Percentiles rank a stretch among this genome's conserved stretches.
phyloP scores from a whole-genome alignment of 30 jellyfish, hydroid and myxozoan species.

The Cassiopea andromeda region DNA sequence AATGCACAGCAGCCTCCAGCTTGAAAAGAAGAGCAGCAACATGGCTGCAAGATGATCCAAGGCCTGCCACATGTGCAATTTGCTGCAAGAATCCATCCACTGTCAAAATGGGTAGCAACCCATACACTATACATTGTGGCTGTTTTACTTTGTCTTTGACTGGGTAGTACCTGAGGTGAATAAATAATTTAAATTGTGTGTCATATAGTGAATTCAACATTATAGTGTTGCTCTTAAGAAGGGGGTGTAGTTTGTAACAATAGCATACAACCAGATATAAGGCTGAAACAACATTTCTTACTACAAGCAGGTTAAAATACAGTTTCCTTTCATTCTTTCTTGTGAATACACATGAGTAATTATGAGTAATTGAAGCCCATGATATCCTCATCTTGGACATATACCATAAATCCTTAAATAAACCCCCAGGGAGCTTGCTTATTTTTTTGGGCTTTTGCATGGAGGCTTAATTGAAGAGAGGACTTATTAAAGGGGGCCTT shows the following conservation, averaged over 20 bases:
- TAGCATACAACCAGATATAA: too few relatives aligned
- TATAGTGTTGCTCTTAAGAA: not conserved
- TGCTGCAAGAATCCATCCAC: conserved; percentile 29
- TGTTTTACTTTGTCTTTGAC: conserved; percentile 35
- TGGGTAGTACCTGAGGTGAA: not conserved
- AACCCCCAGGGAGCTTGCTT: too few relatives aligned
- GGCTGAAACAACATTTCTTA: too few relatives aligned
- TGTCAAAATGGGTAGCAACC: conserved; percentile 7
- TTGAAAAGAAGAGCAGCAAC: conserved; percentile 61
- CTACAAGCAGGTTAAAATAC: too few relatives aligned
- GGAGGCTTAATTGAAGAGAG: too few relatives aligned
- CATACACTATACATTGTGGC: conserved; percentile 15
- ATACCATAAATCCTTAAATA: too few relatives aligned
- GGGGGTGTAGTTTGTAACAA: not conserved
- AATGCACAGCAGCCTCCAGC: conserved; percentile 40
- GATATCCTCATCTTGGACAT: too few relatives aligned
- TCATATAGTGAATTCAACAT: not conserved
- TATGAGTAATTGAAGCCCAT: too few relatives aligned
- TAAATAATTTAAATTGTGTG: not conserved
- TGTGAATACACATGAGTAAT: too few relatives aligned
- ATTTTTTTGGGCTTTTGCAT: too few relatives aligned
- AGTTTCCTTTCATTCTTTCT: too few relatives aligned
- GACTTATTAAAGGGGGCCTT: too few relatives aligned
- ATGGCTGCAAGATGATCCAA: conserved; percentile 68
- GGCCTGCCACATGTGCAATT: conserved; percentile 33